Evolutionary conservation across 2,113 vertebrate species (phyloP), one percentile per base, ranked within the genome.

Genomic region (Cinclus mexicanus): DNA sequence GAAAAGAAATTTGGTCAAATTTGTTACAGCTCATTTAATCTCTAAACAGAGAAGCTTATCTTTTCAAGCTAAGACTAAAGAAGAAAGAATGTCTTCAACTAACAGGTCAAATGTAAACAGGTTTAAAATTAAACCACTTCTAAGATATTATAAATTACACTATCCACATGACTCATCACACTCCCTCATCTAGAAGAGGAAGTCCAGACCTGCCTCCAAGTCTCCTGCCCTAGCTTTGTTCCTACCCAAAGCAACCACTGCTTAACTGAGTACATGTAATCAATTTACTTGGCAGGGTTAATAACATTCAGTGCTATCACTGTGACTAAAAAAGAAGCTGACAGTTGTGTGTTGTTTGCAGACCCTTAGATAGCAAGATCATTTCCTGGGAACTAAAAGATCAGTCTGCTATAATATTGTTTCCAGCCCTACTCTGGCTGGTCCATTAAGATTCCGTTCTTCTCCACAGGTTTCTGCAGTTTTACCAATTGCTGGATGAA

Each of bases 51-150:
- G 57, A n/a, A 87, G 9, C 41, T 94, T 91, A 82, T 82, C 79
- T 94, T 95, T 91, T 93, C 61, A 88, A 91, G 52, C 35, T 47
- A 94, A 93, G 39, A 83, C 55, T 88, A 93, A 93, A 61, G 59
- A 68, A 77, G 83, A 94, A 91, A 76, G 24, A 90, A 83, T 52
- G 41, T 69, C 59, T 80, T 90, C 42, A 80, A 75, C 13, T 69
- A 72, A 35, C 14, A 82, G 17, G n/a, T 69, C 74, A 85, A 91
- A 85, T 18, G 12, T 69, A 90, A 93, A 91, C 16, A 69, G n/a
- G 42, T 83, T 95, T 87, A 70, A 88, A 94, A 65, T 74, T 15
- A 83, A 89, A 70, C 13, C 14, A 47, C 59, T 90, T 87, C 50
- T 46, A 94, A 53, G 78, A 50, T 44, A 65, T 42, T 61, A 82